These are phyloP conservation scores for Sebastes nivosus DNA, from an alignment of 2,797 vertebrate species.

Conservation along the genomic window DNA sequence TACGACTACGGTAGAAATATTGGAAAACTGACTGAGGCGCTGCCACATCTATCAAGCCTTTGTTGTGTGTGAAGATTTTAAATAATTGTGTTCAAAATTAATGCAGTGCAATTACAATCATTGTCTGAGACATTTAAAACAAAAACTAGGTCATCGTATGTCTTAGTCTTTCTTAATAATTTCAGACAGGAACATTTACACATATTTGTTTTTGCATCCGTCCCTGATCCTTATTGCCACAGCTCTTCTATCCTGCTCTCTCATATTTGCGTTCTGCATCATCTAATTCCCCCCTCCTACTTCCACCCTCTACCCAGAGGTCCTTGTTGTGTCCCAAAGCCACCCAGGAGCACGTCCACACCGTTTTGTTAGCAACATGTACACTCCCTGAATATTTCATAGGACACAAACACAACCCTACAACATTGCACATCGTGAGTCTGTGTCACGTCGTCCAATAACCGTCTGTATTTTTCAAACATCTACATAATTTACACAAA, in stretches of 20 bases:
- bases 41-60: neutral
- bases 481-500: constrained; percentile 44
- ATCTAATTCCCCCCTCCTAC: neutral
- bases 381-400: constrained; percentile 77
- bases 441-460: constrained; percentile 22
- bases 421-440: constrained; percentile 22
- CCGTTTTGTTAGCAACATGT: constrained; percentile 64
- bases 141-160: neutral
- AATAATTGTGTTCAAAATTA: neutral
- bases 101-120: neutral
- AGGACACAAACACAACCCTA: constrained; percentile 47
- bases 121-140: neutral
- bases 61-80: neutral
- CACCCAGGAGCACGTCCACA: constrained; percentile 36
- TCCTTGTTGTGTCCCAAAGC: constrained; percentile 45
- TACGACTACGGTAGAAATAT: neutral
- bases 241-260: neutral
- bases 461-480: neutral
- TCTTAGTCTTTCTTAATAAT: neutral
- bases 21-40: neutral
- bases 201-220: neutral
- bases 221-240: neutral
- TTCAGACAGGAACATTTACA: neutral
- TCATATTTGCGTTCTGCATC: constrained; percentile 5
- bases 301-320: constrained; percentile 33